These are phyloP conservation scores for Catocala fraxini DNA, from an alignment of 2,888 invertebrate genomes.

Conservation along the genomic window DNA sequence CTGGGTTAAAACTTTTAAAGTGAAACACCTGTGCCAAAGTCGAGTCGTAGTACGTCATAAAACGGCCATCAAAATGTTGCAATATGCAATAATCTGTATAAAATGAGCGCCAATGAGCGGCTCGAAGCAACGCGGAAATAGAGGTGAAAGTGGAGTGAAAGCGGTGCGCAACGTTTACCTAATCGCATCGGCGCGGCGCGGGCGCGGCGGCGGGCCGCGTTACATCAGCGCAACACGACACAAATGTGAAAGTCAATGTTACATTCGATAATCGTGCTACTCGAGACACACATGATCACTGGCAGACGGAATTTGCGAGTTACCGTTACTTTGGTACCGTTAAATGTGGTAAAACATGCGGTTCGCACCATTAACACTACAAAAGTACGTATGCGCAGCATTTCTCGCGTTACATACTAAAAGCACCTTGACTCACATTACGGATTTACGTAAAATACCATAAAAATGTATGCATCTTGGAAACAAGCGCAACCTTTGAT, in stretches of 20 bases:
- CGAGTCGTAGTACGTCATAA: constrained; percentile 18
- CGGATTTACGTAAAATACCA: constrained; percentile 10
- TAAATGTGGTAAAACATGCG: constrained; percentile 25
- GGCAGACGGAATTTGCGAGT: constrained; percentile 38
- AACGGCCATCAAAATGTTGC: constrained; percentile 41
- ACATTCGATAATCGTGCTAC: constrained; percentile 70
- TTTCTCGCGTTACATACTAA: constrained; percentile 5
- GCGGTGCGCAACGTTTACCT: constrained; percentile 84
- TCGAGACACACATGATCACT: constrained; percentile 50
- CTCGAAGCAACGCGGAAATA: constrained; percentile 78
- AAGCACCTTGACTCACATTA: constrained; percentile 9
- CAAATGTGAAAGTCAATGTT: constrained; percentile 86
- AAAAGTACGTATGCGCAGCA: constrained; percentile 1
- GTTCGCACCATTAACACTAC: constrained; percentile 12
- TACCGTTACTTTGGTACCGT: constrained; percentile 45
- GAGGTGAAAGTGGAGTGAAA: constrained; percentile 85
- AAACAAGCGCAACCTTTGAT: constrained; percentile 13
- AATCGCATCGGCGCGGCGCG: constrained; percentile 66
- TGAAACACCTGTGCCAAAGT: constrained; percentile 18
- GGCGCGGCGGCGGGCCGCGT: constrained; percentile 58
- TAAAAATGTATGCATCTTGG: constrained; percentile 14
- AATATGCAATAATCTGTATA: constrained; percentile 53
- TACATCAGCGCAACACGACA: constrained; percentile 71
- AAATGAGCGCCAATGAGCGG: constrained; percentile 59
- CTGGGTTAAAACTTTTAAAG: constrained; percentile 5